These are phyloP conservation scores for Stichodactyla mertensii DNA, from an alignment of 64 coral and sea anemone genomes.

Conservation along the genomic window DNA sequence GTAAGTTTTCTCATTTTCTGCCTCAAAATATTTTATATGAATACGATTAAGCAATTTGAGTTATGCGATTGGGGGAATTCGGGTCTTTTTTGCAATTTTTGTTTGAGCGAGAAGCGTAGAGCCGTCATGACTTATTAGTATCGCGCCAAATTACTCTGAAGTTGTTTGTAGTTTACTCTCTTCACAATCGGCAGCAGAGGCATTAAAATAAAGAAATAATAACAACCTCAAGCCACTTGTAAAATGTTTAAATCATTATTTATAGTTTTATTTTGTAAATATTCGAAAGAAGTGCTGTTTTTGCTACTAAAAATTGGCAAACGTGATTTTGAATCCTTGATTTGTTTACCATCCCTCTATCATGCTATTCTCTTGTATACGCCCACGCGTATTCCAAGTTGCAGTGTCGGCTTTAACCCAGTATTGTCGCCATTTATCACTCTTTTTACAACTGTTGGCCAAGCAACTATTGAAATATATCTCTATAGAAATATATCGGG, in stretches of 20 bases:
- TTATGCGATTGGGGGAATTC: neutral
- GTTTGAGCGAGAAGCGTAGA: neutral
- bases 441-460: neutral
- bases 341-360: neutral
- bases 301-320: neutral
- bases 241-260: neutral
- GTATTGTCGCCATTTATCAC: neutral
- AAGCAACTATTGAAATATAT: no score
- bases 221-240: neutral
- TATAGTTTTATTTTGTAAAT: neutral
- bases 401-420: neutral
- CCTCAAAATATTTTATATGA: neutral
- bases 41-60: neutral
- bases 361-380: neutral
- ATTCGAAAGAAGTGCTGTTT: neutral
- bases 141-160: neutral
- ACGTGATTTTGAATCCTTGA: neutral
- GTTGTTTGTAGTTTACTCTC: neutral
- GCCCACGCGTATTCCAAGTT: neutral
- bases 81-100: neutral
- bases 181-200: neutral
- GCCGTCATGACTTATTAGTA: neutral
- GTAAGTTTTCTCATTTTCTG: neutral
- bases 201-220: neutral
- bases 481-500: no score